Evolutionary conservation across 2,113 vertebrate species (phyloP), one percentile per base, ranked within the genome.

Genomic region (Oreamnos americanus): DNA sequence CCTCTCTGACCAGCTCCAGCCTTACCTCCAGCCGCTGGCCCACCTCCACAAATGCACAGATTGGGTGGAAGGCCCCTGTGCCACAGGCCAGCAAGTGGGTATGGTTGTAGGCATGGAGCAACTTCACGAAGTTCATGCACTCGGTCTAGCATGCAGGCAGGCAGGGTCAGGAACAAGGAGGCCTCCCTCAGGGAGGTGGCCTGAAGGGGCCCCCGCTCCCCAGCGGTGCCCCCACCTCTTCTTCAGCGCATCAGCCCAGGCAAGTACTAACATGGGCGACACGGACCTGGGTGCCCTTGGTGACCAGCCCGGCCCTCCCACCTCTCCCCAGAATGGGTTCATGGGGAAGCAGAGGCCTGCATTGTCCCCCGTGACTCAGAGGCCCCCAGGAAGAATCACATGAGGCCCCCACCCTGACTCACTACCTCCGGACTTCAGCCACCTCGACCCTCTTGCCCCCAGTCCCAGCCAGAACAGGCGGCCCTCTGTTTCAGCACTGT

Each of bases 101-200:
- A 89, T 99, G 99, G 97, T 99, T 99, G 92, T 99, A 99, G 96
- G 98, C 98, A 55, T 99, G 99, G 64, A 99, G 98, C 45, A 99
- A 97, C 98, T 99, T 99, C 98, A 99, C 99, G 0, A 99, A 99
- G 98, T 99, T 99, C 98, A 99, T 99, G 97, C 99, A 99, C 98
- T 99, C 99, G 0, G 98, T 99, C 99, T 99, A 98, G 79, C 96
- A 94, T 2, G 49, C 30, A 53, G 60, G 87, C 25, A 94, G 97
- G 26, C 33, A 7, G 55, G 53, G 49, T 2, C 10, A 23, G 92
- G 7, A 62, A 36, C 9, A 4, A 26, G 87, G n/a, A 91, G 67
- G 58, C 53, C 45, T 39, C 64, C 83, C 39, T 79, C 33, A 39
- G 36, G 76, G 49, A 71, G 21, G 30, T 3, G 9, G 49, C n/a